Conservation (phyloP, 2,113 vertebrate species). For the Rutilus rutilus region DNA sequence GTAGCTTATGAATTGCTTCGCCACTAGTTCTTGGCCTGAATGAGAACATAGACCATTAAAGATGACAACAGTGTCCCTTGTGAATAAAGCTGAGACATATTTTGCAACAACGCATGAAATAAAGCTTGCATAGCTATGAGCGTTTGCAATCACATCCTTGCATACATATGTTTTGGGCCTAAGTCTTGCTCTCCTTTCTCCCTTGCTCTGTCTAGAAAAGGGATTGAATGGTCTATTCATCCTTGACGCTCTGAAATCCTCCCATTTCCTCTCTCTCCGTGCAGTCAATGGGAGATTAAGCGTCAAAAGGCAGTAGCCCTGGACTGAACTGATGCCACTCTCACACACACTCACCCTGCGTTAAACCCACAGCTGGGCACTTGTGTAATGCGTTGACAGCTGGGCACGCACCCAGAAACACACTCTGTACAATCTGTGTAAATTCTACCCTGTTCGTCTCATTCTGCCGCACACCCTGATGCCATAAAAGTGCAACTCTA, state of each 20-base stretch:
- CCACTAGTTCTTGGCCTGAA: not conserved
- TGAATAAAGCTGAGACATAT: not conserved
- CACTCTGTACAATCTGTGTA: not conserved
- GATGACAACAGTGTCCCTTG: not conserved
- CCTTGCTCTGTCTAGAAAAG: constrained; percentile 6
- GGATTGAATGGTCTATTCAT: constrained; percentile 24
- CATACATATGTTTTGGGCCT: not conserved
- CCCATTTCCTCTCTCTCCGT: constrained; percentile 55
- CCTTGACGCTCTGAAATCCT: constrained; percentile 54
- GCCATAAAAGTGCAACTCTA: constrained; percentile 12
- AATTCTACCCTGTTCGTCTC: constrained; percentile 17
- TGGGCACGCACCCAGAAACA: constrained; percentile 19
- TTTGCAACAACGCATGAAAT: not conserved
- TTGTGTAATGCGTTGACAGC: constrained; percentile 35
- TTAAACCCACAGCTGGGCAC: constrained; percentile 33
- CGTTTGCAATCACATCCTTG: not conserved
- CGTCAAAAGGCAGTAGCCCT: constrained; percentile 22
- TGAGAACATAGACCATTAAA: not conserved
- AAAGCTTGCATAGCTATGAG: not conserved
- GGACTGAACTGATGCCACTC: constrained; percentile 34
- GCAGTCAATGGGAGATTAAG: constrained; percentile 60
- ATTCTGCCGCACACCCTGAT: constrained; percentile 25
- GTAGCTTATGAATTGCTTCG: not conserved
- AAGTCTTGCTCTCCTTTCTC: not conserved
- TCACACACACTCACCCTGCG: constrained; percentile 17